Evolutionary conservation across 2,113 vertebrate genomes (phyloP).

Genomic region (Gambusia affinis): DNA sequence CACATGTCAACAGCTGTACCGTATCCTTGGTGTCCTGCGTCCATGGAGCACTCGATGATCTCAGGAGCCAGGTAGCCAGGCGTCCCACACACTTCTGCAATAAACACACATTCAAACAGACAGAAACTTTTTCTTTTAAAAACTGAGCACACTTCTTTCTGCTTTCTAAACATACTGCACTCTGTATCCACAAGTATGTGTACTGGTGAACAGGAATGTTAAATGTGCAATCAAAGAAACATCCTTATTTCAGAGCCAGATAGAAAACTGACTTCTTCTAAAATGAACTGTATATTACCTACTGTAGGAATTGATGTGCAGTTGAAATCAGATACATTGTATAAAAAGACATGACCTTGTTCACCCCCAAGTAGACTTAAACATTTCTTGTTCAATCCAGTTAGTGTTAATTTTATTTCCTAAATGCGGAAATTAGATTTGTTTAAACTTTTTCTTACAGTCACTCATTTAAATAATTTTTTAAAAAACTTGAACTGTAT

Average conservation of each 20-base stretch:
- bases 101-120: slow-evolving; percentile 18
- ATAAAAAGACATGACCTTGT: too few species aligned
- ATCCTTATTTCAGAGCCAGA: neutral
- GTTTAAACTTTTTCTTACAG: neutral
- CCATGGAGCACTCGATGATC: slow-evolving; percentile 97
- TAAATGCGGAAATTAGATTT: too few species aligned
- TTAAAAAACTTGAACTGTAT: neutral
- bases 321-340: too few species aligned
- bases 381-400: too few species aligned
- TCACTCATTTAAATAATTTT: neutral
- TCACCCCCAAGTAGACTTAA: too few species aligned
- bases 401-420: too few species aligned
- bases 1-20: slow-evolving; percentile 92
- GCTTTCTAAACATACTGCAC: neutral
- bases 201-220: neutral
- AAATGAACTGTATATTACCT: neutral
- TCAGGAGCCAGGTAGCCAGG: slow-evolving; percentile 95
- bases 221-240: neutral
- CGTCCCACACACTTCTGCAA: slow-evolving; percentile 93
- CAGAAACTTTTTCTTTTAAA: neutral
- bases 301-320: neutral
- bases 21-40: slow-evolving; percentile 87
- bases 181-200: neutral
- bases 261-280: neutral
- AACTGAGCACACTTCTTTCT: neutral